These are phyloP conservation scores for Emydocephalus ijimae DNA, from an alignment of 2,113 vertebrate species.

Conservation along the genomic window DNA sequence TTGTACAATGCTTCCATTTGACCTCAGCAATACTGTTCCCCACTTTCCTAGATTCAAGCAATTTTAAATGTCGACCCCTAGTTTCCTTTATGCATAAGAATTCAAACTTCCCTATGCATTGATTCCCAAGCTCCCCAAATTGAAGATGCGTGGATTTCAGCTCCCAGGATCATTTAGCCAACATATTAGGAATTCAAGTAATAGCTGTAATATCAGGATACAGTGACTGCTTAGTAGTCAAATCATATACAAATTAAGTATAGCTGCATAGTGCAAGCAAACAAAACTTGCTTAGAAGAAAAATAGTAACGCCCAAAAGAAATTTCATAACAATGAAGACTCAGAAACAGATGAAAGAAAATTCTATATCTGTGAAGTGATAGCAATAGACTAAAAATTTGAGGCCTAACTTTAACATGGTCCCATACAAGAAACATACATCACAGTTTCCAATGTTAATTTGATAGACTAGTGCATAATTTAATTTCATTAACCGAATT, in stretches of 20 bases:
- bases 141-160: too few species aligned
- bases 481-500: not conserved
- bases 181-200: not conserved
- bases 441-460: not conserved
- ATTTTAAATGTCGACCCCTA: not conserved
- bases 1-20: not conserved
- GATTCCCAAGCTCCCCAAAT: too few species aligned
- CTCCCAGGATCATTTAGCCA: too few species aligned
- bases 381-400: not conserved
- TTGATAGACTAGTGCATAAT: not conserved
- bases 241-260: too few species aligned
- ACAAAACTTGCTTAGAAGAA: not conserved
- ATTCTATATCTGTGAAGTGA: not conserved
- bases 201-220: not conserved
- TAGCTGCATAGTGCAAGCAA: not conserved
- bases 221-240: not conserved
- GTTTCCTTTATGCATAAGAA: not conserved
- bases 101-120: not conserved
- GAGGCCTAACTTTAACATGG: not conserved
- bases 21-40: not conserved
- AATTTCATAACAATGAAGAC: not conserved
- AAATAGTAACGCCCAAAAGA: not conserved
- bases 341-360: not conserved
- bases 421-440: not conserved
- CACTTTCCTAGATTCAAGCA: not conserved